Evolutionary conservation across 2,113 vertebrate species (phyloP).

Genomic region (Paradoxurus hermaphroditus): DNA sequence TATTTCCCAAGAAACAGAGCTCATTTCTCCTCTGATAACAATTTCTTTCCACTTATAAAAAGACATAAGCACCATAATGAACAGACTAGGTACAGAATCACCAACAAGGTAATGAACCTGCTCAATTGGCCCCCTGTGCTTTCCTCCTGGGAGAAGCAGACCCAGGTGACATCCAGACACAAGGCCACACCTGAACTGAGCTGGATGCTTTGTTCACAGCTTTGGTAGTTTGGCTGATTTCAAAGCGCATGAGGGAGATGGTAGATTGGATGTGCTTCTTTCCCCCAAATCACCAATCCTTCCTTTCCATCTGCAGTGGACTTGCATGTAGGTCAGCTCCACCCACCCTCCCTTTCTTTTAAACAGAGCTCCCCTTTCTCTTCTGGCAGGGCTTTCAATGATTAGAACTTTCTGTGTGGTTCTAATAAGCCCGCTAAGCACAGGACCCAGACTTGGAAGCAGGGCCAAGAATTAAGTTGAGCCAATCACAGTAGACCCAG

Average conservation of each 20-base stretch:
- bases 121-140: not conserved
- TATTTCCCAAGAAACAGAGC: conserved; percentile 42
- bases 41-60: conserved; percentile 32
- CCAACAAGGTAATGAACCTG: not conserved
- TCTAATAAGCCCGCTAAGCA: not conserved
- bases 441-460: not conserved
- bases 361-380: not conserved
- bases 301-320: not conserved
- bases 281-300: not conserved
- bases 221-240: not conserved
- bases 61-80: not conserved
- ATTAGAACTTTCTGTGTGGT: not conserved
- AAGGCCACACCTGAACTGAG: not conserved
- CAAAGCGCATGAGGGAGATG: not conserved
- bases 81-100: not conserved
- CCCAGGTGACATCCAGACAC: not conserved
- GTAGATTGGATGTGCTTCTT: not conserved
- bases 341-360: not conserved
- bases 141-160: not conserved
- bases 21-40: conserved; percentile 35
- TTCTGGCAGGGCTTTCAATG: not conserved
- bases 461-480: accelerated
- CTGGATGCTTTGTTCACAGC: not conserved
- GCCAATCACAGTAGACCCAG: not conserved
- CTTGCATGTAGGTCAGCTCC: accelerated